phyloP scores from a whole-genome alignment of 2,888 invertebrate species.

The Zygaena filipendulae region DNA sequence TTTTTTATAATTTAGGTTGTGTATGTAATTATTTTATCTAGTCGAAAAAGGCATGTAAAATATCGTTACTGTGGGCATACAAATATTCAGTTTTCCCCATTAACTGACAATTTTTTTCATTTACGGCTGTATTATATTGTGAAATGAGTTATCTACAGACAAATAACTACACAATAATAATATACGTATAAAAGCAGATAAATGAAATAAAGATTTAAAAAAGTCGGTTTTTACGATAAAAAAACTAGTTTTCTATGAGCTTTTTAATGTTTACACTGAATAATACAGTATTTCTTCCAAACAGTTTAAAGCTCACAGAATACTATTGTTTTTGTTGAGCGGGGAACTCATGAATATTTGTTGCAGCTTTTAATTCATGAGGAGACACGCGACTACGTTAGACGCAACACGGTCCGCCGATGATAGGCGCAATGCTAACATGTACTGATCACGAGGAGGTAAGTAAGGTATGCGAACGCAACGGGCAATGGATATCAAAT shows the following conservation, averaged over 20 bases:
- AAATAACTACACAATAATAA: no score
- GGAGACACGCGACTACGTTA: constrained; percentile 43
- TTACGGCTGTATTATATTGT: no score
- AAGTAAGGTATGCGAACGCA: constrained; percentile 28
- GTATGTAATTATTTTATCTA: no score
- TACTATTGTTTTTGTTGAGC: constrained; percentile 39
- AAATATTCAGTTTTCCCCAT: constrained; percentile 64
- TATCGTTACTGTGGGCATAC: constrained; percentile 48
- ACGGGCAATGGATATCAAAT: no score
- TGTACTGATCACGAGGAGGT: constrained; percentile 34
- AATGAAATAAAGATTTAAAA: no score
- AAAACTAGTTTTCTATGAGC: no score
- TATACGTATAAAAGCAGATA: no score
- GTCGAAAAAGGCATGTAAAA: constrained; percentile 52
- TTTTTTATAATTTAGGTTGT: no score
- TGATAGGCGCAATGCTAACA: constrained; percentile 40
- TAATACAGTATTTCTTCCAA: no score
- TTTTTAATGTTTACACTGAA: no score
- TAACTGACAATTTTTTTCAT: constrained; percentile 7
- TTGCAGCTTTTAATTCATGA: constrained; percentile 62
- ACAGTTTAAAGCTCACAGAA: constrained; percentile 32
- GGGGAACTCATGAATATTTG: constrained; percentile 67
- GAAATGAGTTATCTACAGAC: no score
- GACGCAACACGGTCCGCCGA: constrained; percentile 32
- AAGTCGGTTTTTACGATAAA: no score